Evolutionary conservation across 1,140 invertebrate species (phyloP).

Genomic region (Dendroctonus valens): DNA sequence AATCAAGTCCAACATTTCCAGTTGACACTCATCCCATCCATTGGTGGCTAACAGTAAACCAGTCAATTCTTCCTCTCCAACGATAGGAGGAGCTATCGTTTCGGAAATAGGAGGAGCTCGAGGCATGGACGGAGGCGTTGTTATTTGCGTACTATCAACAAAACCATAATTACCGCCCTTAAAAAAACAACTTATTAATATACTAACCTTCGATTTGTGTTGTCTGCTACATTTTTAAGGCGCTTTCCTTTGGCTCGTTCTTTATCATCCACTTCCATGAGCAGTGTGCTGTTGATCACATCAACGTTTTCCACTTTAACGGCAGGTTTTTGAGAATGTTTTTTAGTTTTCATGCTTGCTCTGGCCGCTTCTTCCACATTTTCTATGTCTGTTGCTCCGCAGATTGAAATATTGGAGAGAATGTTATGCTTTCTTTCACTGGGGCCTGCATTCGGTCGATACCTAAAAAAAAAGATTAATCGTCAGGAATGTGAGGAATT

Average conservation of each 20-base stretch:
- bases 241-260: slow-evolving; percentile 30
- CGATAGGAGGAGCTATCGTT: slow-evolving; percentile 57
- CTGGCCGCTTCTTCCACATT: slow-evolving; percentile 42
- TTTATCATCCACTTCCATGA: not conserved
- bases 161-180: no score
- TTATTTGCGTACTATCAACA: not conserved
- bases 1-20: slow-evolving; percentile 70
- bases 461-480: slow-evolving; percentile 21
- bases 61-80: slow-evolving; percentile 67
- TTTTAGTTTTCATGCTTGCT: slow-evolving; percentile 47
- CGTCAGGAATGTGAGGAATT: no score
- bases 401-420: slow-evolving; percentile 50
- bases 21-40: slow-evolving; percentile 70
- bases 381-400: slow-evolving; percentile 48
- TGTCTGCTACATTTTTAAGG: slow-evolving; percentile 1
- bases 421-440: slow-evolving; percentile 51
- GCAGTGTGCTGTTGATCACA: no score
- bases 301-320: no score
- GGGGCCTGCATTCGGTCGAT: slow-evolving; percentile 43
- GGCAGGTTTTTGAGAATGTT: slow-evolving; percentile 23
- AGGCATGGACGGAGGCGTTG: slow-evolving; percentile 60
- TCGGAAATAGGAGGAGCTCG: slow-evolving; percentile 60
- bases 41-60: slow-evolving; percentile 64
- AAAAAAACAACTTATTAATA: no score
- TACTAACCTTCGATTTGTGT: not conserved